Evolutionary conservation across 2,888 invertebrate species (phyloP).

Genomic region (Chrysotoxum bicinctum): DNA sequence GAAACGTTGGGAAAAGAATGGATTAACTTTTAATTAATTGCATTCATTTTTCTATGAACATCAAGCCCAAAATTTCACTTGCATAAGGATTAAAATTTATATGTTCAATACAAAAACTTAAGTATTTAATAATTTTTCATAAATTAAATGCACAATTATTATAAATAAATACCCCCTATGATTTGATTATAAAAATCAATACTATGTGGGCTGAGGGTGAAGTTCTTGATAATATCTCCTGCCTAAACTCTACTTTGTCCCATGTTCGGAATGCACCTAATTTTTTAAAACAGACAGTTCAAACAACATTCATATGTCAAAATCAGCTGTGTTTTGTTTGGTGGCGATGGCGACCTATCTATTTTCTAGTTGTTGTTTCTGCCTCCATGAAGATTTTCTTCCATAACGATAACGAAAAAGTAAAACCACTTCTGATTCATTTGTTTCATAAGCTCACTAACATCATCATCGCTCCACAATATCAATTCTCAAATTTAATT

Average conservation of each 20-base stretch:
- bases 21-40: no score
- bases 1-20: no score
- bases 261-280: not conserved
- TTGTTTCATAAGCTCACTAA: not conserved
- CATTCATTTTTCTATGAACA: no score
- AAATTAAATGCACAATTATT: no score
- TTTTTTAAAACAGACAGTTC: slow-evolving; percentile 9
- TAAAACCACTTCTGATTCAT: not conserved
- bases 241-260: not conserved
- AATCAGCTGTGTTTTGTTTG: slow-evolving; percentile 33
- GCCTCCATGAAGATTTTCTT: slow-evolving; percentile 1
- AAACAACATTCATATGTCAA: not conserved
- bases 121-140: no score
- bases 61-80: no score
- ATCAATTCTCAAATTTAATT: not conserved
- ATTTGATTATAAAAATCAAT: no score
- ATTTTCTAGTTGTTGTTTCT: not conserved
- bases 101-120: no score
- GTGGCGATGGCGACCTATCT: not conserved
- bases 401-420: not conserved
- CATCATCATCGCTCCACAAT: not conserved
- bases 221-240: not conserved
- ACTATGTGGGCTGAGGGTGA: not conserved
- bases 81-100: no score
- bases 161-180: no score